A percentile compares a stretch with the other conserved stretches of the same genome.
phyloP scores from a whole-genome alignment of 2,113 vertebrate genomes.

The Percopsis transmontana region DNA sequence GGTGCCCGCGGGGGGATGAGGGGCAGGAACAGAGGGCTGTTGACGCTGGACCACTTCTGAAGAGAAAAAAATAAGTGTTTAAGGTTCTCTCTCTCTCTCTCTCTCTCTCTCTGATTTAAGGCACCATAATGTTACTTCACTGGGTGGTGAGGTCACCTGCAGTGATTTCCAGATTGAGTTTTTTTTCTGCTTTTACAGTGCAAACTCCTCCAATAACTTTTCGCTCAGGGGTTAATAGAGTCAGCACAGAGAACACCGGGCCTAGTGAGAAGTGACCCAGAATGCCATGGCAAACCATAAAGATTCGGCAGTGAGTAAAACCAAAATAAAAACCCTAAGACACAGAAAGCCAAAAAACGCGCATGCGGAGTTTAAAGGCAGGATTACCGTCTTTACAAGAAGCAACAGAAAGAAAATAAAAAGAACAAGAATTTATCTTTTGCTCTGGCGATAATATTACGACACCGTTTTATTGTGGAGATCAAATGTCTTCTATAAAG shows the following conservation, averaged over 20 bases:
- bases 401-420: neutral
- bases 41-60: conserved; percentile 95
- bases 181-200: conserved; percentile 37
- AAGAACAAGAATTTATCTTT: neutral
- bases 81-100: too few relatives aligned
- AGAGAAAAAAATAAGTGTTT: conserved; percentile 1
- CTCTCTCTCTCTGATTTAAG: conserved; percentile 57
- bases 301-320: conserved; percentile 11
- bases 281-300: conserved; percentile 30
- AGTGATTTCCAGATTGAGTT: conserved; percentile 47
- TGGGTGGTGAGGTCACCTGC: conserved; percentile 48
- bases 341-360: neutral
- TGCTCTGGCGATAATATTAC: conserved; percentile 7
- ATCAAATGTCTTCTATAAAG: conserved; percentile 28
- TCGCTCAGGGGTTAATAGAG: conserved; percentile 26
- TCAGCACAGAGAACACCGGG: conserved; percentile 26
- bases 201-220: conserved; percentile 41
- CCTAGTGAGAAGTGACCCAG: conserved; percentile 18
- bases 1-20: conserved; percentile 94
- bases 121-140: conserved; percentile 28
- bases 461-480: conserved; percentile 25
- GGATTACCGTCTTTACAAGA: neutral
- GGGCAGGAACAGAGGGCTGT: conserved; percentile 94
- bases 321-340: neutral
- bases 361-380: conserved; percentile 17